Evolutionary conservation across 2,113 vertebrate genomes (phyloP).

Genomic region (Eudyptes chrysolophus): DNA sequence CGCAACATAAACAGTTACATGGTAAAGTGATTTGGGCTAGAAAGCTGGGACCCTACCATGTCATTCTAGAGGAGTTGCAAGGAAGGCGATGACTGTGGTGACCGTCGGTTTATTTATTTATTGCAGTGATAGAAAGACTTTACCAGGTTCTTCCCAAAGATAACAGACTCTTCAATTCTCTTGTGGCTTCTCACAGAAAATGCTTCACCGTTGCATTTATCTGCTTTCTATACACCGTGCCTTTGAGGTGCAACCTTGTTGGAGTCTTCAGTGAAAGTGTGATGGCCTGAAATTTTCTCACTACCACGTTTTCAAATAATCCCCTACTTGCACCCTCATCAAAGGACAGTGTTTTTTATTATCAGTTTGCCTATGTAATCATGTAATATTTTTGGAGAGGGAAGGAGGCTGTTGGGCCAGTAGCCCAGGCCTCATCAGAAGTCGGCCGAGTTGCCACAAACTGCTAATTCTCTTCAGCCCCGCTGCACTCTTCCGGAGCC

Average conservation of each 20-base stretch:
- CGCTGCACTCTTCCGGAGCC: not conserved
- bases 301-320: not conserved
- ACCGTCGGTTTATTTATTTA: not conserved
- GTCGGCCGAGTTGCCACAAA: not conserved
- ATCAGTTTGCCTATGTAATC: not conserved
- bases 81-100: fast-evolving
- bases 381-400: not conserved
- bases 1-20: not conserved
- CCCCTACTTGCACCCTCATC: not conserved
- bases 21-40: not conserved
- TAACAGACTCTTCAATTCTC: not conserved
- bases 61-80: not conserved
- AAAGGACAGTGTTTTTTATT: not conserved
- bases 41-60: not conserved
- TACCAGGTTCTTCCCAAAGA: not conserved
- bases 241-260: not conserved
- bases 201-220: not conserved
- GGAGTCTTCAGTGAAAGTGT: not conserved
- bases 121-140: not conserved
- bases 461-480: not conserved
- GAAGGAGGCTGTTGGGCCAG: not conserved
- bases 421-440: not conserved
- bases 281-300: not conserved
- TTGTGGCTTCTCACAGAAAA: not conserved
- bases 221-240: not conserved